Conservation (phyloP, 2,113 vertebrate genomes). For the Helogale parvula region DNA sequence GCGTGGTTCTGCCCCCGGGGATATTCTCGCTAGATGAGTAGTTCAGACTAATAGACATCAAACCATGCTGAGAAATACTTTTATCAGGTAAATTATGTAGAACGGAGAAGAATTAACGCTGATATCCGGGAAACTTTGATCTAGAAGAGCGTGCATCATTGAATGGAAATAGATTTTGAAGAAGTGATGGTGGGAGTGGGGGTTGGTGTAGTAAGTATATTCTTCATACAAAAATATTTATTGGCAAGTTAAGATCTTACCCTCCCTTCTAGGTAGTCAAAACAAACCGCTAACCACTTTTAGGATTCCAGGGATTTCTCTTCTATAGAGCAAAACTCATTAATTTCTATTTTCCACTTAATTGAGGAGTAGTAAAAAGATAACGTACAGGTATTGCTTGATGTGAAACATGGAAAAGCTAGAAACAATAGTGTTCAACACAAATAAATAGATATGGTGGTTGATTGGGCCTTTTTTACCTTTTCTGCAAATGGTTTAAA, state of each 20-base stretch:
- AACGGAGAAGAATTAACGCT: not conserved
- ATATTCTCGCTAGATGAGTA: not conserved
- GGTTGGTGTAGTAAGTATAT: not conserved
- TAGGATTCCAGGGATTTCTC: not conserved
- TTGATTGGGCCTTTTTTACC: not conserved
- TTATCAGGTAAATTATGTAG: not conserved
- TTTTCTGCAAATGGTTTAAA: conserved; percentile 8
- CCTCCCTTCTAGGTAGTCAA: not conserved
- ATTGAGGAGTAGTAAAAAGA: not conserved
- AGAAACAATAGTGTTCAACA: not conserved
- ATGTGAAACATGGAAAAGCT: not conserved
- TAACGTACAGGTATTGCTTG: not conserved
- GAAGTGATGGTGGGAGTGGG: not conserved
- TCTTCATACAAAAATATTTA: not conserved
- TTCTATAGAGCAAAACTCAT: not conserved
- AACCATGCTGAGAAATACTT: not conserved
- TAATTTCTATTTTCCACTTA: not conserved
- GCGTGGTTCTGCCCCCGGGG: not conserved
- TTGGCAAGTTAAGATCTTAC: not conserved
- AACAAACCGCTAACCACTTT: not conserved
- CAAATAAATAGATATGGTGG: not conserved
- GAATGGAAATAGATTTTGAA: not conserved
- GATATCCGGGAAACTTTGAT: not conserved
- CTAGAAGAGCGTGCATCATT: not conserved
- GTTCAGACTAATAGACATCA: not conserved